Conservation (phyloP, 2,888 invertebrate species). For the Argyresthia albistria region DNA sequence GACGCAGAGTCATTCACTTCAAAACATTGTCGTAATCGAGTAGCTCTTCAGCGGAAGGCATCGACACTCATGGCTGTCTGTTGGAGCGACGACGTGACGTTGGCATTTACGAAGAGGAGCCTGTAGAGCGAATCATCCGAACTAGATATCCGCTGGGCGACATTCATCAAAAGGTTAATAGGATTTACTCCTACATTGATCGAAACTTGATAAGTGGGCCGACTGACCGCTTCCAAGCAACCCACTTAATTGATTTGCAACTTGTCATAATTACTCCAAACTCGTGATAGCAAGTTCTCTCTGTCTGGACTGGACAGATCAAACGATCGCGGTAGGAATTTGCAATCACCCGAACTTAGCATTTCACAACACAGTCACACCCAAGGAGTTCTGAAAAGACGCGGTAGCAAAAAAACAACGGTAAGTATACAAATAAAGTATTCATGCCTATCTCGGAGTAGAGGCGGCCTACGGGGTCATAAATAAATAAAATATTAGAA, state of each 20-base stretch:
- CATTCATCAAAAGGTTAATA: conserved; percentile 19
- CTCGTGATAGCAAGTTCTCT: conserved; percentile 10
- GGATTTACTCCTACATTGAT: conserved; percentile 15
- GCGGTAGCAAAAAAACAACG: not conserved
- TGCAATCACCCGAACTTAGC: not conserved
- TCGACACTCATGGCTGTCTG: not conserved
- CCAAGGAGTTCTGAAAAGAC: not conserved
- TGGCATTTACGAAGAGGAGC: conserved; percentile 3
- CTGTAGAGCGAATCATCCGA: conserved; percentile 11
- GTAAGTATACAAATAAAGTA: conserved; percentile 1
- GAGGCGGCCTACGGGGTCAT: conserved; percentile 1
- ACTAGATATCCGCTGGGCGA: conserved; percentile 18
- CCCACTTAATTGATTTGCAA: conserved; percentile 30
- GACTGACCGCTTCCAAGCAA: conserved; percentile 29
- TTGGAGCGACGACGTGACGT: not conserved
- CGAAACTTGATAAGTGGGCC: conserved; percentile 14
- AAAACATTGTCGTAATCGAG: conserved; percentile 1
- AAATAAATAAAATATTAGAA: conserved; percentile 7
- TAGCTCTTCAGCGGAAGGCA: not conserved
- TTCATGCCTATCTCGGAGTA: conserved; percentile 3
- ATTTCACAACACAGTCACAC: not conserved
- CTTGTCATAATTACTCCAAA: conserved; percentile 27
- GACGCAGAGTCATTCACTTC: not conserved
- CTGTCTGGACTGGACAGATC: not conserved
- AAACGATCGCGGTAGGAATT: conserved; percentile 1